These are phyloP conservation scores for Crotalus horridus DNA, from an alignment of 2,113 vertebrate genomes.

Conservation along the genomic window DNA sequence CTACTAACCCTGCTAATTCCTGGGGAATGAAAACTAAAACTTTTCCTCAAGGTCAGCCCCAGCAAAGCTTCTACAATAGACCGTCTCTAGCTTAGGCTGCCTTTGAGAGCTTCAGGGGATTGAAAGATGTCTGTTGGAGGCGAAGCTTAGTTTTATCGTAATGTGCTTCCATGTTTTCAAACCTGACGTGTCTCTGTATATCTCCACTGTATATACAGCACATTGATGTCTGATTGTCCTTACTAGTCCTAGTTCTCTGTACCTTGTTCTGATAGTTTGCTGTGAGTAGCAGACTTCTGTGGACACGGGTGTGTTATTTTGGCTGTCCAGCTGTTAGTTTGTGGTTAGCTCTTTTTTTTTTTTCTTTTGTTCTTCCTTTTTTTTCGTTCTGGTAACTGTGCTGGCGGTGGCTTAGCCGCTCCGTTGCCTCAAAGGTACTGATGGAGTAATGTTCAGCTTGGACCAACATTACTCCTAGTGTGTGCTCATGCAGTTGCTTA, in stretches of 20 bases:
- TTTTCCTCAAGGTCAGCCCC: conserved; percentile 25
- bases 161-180: conserved; percentile 66
- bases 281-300: conserved; percentile 68
- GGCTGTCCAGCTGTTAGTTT: conserved; percentile 76
- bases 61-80: conserved; percentile 31
- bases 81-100: conserved; percentile 26
- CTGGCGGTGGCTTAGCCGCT: conserved; percentile 78
- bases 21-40: neutral
- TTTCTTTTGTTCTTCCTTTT: conserved; percentile 49
- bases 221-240: conserved; percentile 71
- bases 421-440: conserved; percentile 75
- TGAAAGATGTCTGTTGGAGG: conserved; percentile 35
- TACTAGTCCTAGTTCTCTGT: conserved; percentile 71
- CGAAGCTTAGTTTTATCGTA: conserved; percentile 49
- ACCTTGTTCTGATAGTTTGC: conserved; percentile 63
- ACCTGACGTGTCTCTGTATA: conserved; percentile 67
- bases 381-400: conserved; percentile 69
- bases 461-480: conserved; percentile 74
- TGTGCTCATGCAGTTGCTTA: conserved; percentile 76
- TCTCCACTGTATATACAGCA: conserved; percentile 68
- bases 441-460: conserved; percentile 75
- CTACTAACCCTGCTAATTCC: neutral
- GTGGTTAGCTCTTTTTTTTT: conserved; percentile 71
- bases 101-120: conserved; percentile 20
- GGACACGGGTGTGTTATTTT: conserved; percentile 73